These are phyloP conservation scores for Antechinus flavipes DNA, from an alignment of 2,113 vertebrate genomes.

Conservation along the genomic window DNA sequence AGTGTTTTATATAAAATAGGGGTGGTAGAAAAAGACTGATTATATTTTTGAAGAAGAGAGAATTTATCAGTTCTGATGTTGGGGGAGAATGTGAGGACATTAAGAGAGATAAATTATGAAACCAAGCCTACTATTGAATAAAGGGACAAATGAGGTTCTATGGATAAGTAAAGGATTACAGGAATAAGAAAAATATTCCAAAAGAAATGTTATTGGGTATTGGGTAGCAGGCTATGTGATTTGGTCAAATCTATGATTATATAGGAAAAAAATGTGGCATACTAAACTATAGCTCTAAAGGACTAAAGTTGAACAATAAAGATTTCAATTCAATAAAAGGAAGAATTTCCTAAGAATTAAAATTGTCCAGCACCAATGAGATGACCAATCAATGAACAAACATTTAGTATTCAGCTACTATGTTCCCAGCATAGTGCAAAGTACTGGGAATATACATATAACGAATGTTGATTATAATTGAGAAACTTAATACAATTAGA, in stretches of 20 bases:
- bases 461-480: not conserved
- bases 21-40: not conserved
- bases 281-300: not conserved
- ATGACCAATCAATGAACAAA: not conserved
- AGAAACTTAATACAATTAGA: constrained; percentile 5
- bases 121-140: not conserved
- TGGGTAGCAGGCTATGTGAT: not conserved
- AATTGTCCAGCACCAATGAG: not conserved
- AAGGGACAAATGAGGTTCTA: not conserved
- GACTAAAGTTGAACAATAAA: not conserved
- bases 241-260: not conserved
- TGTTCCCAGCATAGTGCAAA: not conserved
- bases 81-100: not conserved
- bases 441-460: not conserved
- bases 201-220: not conserved
- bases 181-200: not conserved
- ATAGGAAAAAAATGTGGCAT: not conserved
- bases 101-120: not conserved
- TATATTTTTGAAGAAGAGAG: not conserved
- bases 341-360: not conserved
- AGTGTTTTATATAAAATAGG: not conserved
- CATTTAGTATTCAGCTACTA: not conserved
- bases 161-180: not conserved
- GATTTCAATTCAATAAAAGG: not conserved
- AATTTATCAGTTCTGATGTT: not conserved